Percentiles rank a stretch among this genome's conserved stretches.
Evolutionary conservation across 2,888 invertebrate species (phyloP).

Genomic region (Meteorus cinctellus): DNA sequence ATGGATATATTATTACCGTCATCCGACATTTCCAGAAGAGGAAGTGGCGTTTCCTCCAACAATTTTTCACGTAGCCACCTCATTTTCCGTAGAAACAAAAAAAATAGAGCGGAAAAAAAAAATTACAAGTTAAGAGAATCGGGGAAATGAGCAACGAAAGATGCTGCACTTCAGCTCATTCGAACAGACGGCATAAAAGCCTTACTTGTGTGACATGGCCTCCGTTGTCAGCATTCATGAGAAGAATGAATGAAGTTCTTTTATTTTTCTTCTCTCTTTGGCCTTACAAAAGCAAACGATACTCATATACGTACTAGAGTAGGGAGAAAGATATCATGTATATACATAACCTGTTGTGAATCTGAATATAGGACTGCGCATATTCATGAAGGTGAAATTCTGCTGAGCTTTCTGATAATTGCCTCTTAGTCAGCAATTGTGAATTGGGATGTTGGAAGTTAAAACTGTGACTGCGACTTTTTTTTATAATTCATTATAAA

Average conservation of each 20-base stretch:
- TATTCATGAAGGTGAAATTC: background rate
- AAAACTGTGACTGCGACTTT: background rate
- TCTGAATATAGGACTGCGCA: background rate
- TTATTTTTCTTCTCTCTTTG: background rate
- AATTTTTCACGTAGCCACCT: background rate
- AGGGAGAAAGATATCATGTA: background rate
- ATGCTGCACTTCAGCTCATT: background rate
- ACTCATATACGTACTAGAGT: background rate
- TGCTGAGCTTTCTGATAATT: conserved; percentile 4
- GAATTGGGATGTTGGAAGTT: background rate
- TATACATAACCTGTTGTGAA: background rate
- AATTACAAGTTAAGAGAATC: background rate
- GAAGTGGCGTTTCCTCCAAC: background rate
- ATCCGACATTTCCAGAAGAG: conserved; percentile 17
- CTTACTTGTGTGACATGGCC: background rate
- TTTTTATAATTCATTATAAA: background rate
- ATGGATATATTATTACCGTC: background rate
- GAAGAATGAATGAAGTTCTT: background rate
- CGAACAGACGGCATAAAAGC: background rate
- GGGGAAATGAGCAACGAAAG: conserved; percentile 6
- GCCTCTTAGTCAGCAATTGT: background rate
- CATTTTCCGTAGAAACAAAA: background rate
- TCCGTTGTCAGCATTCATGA: conserved; percentile 3
- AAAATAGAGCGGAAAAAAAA: background rate
- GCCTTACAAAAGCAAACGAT: background rate